These are phyloP conservation scores for Macrosiphum euphorbiae DNA, from an alignment of 2,888 invertebrate genomes.

Conservation along the genomic window DNA sequence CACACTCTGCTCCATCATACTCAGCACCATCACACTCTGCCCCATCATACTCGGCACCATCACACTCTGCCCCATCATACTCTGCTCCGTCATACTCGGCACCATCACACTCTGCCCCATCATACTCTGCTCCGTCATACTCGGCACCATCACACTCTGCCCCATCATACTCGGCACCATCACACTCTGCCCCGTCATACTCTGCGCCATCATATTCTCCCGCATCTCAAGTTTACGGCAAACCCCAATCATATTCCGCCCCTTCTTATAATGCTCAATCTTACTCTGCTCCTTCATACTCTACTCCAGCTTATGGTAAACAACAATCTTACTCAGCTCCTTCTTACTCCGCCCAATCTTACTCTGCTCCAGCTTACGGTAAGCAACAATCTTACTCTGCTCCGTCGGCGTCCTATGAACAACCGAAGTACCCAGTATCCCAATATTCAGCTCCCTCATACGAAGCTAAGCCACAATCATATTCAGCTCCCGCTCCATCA, in stretches of 20 bases:
- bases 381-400: conserved; percentile 40
- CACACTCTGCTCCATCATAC: conserved; percentile 19
- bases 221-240: background rate
- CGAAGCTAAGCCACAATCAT: conserved; percentile 53
- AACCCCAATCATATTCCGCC: conserved; percentile 32
- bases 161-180: background rate
- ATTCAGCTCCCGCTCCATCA: conserved; percentile 25
- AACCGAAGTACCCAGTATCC: conserved; percentile 15
- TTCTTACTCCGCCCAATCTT: conserved; percentile 6
- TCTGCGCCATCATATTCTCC: conserved; percentile 24
- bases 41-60: conserved; percentile 19
- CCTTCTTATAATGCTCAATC: background rate
- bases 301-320: conserved; percentile 34
- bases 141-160: conserved; percentile 7
- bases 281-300: background rate
- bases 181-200: background rate
- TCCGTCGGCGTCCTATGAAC: conserved; percentile 28
- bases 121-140: conserved; percentile 32
- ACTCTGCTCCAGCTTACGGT: conserved; percentile 27
- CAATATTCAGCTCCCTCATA: conserved; percentile 54
- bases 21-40: background rate
- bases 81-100: too few species aligned
- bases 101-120: background rate
- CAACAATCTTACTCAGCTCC: conserved; percentile 31
- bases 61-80: background rate